Evolutionary conservation across 2,888 invertebrate genomes (phyloP).

Genomic region (Patella depressa): DNA sequence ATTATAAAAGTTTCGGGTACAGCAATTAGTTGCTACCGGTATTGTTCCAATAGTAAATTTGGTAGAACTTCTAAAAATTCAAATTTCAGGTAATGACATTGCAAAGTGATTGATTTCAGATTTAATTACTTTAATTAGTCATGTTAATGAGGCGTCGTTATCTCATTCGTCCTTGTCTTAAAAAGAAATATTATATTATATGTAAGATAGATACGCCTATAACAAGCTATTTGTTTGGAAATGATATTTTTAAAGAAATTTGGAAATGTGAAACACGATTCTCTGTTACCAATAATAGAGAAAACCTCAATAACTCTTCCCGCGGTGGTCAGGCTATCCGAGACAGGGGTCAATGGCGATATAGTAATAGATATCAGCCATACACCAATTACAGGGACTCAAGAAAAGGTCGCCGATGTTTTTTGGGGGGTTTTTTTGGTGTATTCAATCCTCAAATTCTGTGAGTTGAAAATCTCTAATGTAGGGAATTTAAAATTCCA

Average conservation of each 20-base stretch:
- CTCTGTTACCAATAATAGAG: too few species aligned
- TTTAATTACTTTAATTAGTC: neutral
- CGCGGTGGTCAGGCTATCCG: too few species aligned
- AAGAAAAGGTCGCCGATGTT: neutral
- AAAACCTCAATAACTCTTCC: too few species aligned
- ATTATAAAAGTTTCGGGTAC: neutral
- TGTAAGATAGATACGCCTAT: neutral
- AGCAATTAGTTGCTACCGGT: neutral
- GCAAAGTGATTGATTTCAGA: neutral
- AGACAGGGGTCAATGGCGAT: neutral
- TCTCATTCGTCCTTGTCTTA: neutral
- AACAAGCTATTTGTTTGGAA: neutral
- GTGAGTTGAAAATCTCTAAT: neutral
- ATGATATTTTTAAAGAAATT: neutral
- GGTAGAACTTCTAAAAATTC: neutral
- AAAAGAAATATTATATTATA: neutral
- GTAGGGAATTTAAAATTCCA: neutral
- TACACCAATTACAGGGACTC: neutral
- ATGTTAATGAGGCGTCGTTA: neutral
- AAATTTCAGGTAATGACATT: neutral
- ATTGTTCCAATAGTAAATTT: neutral
- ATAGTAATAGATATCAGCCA: neutral
- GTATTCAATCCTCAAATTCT: too few species aligned
- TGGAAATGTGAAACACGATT: neutral
- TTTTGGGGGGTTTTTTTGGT: neutral